Evolutionary conservation across 2,797 vertebrate species (phyloP).

Genomic region (Lates japonicus): DNA sequence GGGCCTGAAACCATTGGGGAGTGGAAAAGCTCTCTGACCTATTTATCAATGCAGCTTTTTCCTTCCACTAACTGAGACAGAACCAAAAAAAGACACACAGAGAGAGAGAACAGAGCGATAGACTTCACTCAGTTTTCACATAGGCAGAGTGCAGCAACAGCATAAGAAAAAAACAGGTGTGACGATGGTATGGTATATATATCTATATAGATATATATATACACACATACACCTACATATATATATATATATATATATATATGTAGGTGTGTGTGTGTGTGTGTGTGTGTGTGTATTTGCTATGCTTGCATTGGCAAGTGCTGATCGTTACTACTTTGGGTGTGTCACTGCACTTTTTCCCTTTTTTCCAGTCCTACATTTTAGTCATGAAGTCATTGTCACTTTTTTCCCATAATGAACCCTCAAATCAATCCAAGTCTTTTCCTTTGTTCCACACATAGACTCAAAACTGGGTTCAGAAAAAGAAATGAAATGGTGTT

Average conservation of each 20-base stretch:
- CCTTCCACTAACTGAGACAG: slow-evolving; percentile 77
- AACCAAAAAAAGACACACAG: slow-evolving; percentile 62
- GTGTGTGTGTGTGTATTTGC: slow-evolving; percentile 12
- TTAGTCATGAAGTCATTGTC: not conserved
- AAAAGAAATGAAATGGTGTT: not conserved
- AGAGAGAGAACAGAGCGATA: slow-evolving; percentile 36
- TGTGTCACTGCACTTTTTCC: not conserved
- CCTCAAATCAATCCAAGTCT: not conserved
- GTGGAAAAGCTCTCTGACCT: slow-evolving; percentile 89
- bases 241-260: too few species aligned
- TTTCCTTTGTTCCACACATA: not conserved
- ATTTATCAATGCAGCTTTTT: slow-evolving; percentile 88
- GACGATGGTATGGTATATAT: not conserved
- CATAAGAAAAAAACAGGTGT: slow-evolving; percentile 28
- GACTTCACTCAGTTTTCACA: slow-evolving; percentile 59
- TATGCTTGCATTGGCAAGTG: slow-evolving; percentile 8
- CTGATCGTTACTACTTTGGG: not conserved
- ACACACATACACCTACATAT: too few species aligned
- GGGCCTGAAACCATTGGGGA: slow-evolving; percentile 88
- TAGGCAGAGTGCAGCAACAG: slow-evolving; percentile 35
- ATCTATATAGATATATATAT: too few species aligned
- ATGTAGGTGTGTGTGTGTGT: too few species aligned
- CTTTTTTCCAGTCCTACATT: not conserved
- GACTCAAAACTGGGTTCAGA: not conserved
- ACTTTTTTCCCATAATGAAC: not conserved